These are phyloP conservation scores for Chauna torquata DNA, from an alignment of 2,113 vertebrate genomes.

Conservation along the genomic window DNA sequence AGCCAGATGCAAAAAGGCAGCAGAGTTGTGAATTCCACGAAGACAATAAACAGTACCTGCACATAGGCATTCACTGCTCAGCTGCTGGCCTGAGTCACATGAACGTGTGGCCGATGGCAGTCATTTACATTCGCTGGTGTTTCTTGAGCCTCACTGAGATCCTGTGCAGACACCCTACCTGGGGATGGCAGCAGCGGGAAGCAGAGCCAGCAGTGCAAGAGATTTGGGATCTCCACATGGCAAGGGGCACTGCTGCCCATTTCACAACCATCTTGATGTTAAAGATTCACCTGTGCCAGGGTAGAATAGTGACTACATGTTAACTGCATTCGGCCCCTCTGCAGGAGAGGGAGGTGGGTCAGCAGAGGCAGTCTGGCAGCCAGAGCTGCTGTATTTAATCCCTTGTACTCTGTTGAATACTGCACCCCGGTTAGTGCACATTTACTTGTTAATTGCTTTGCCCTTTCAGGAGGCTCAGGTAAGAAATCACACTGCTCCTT, in stretches of 20 bases:
- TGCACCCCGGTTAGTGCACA: neutral
- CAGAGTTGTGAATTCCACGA: neutral
- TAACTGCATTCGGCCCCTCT: neutral
- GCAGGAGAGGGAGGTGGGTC: neutral
- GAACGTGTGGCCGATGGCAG: neutral
- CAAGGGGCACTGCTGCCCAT: neutral
- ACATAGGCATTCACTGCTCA: neutral
- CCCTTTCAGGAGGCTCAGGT: slow-evolving; percentile 23
- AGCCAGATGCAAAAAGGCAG: neutral
- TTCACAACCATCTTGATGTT: neutral
- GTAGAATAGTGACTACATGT: accelerated
- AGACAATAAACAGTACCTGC: neutral
- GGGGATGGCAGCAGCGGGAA: neutral
- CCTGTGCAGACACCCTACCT: neutral
- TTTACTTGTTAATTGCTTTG: neutral
- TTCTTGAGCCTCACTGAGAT: neutral
- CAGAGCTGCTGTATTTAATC: slow-evolving; percentile 22
- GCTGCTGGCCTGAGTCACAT: neutral
- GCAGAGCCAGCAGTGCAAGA: neutral
- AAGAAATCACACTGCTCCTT: slow-evolving; percentile 37
- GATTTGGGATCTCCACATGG: neutral
- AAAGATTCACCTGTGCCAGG: neutral
- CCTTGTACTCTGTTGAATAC: slow-evolving; percentile 36
- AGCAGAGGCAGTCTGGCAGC: neutral
- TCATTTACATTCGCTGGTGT: neutral